phyloP scores from a whole-genome alignment of 2,888 invertebrate genomes.

The Callosobruchus maculatus region DNA sequence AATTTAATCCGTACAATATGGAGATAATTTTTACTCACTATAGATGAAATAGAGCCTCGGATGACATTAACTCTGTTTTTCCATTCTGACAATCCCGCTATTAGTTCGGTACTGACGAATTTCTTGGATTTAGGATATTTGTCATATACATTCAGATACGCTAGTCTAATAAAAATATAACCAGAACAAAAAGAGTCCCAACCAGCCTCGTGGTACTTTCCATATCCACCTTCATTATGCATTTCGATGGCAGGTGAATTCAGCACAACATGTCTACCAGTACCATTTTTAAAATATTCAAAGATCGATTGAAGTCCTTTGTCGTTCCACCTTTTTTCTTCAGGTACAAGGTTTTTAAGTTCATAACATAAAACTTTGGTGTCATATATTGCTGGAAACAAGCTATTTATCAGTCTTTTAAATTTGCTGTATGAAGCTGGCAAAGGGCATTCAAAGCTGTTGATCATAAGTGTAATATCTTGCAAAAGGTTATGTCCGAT shows the following conservation, averaged over 20 bases:
- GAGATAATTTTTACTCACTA: constrained; percentile 51
- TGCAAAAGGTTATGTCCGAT: constrained; percentile 73
- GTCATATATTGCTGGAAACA: constrained; percentile 70
- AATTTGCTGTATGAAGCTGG: constrained; percentile 63
- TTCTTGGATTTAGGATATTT: constrained; percentile 49
- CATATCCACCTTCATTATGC: constrained; percentile 26
- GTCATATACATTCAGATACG: constrained; percentile 57
- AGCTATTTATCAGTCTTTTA: constrained; percentile 57
- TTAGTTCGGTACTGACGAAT: constrained; percentile 54
- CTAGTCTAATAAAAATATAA: constrained; percentile 65
- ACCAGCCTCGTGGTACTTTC: constrained; percentile 69
- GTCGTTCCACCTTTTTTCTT: constrained; percentile 44
- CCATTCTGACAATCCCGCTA: constrained; percentile 51
- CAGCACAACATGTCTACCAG: constrained; percentile 42
- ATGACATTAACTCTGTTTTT: constrained; percentile 61
- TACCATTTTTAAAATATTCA: constrained; percentile 56
- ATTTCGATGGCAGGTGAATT: constrained; percentile 46
- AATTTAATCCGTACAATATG: constrained; percentile 4
- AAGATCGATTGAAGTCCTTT: constrained; percentile 58
- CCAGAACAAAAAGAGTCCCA: constrained; percentile 80
- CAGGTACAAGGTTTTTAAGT: constrained; percentile 42
- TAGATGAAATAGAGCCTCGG: constrained; percentile 54
- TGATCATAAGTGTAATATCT: constrained; percentile 67
- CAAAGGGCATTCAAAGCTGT: constrained; percentile 67
- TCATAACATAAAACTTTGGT: constrained; percentile 68